Conservation (phyloP, 2,888 invertebrate species). For the Plebejus anna region DNA sequence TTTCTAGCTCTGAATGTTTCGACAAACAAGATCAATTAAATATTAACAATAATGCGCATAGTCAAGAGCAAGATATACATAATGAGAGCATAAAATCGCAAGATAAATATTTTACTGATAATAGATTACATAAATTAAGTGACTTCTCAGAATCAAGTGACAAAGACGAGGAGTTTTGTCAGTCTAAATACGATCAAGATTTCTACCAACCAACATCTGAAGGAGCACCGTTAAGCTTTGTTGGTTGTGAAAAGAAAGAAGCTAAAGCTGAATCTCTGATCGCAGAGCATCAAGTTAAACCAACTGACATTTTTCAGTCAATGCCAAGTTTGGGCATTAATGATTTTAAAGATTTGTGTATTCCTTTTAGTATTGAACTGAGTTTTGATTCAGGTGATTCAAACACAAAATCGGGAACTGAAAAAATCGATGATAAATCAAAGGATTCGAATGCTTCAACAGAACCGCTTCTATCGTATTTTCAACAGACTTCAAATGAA, state of each 20-base stretch:
- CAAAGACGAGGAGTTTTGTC: background rate
- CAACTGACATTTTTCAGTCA: constrained; percentile 26
- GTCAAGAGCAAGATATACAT: background rate
- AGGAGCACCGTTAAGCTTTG: constrained; percentile 14
- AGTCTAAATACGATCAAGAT: background rate
- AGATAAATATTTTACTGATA: background rate
- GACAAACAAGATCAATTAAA: background rate
- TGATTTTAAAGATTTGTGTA: constrained; percentile 27
- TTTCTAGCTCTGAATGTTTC: background rate
- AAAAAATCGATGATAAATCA: constrained; percentile 26
- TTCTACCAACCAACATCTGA: constrained; percentile 5
- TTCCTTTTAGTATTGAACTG: constrained; percentile 24
- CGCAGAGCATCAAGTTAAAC: constrained; percentile 20
- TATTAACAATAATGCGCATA: background rate
- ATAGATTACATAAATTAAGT: background rate
- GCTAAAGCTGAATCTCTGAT: background rate
- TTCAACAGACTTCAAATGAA: constrained; percentile 18
- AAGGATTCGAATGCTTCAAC: constrained; percentile 21
- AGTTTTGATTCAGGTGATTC: background rate
- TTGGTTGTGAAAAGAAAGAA: constrained; percentile 18
- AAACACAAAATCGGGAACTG: constrained; percentile 18
- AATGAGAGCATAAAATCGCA: background rate
- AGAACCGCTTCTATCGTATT: background rate
- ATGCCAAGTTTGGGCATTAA: constrained; percentile 25
- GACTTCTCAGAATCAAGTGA: constrained; percentile 5